phyloP scores from a whole-genome alignment of 2,888 invertebrate species.

The Hyposoter dolosus region DNA sequence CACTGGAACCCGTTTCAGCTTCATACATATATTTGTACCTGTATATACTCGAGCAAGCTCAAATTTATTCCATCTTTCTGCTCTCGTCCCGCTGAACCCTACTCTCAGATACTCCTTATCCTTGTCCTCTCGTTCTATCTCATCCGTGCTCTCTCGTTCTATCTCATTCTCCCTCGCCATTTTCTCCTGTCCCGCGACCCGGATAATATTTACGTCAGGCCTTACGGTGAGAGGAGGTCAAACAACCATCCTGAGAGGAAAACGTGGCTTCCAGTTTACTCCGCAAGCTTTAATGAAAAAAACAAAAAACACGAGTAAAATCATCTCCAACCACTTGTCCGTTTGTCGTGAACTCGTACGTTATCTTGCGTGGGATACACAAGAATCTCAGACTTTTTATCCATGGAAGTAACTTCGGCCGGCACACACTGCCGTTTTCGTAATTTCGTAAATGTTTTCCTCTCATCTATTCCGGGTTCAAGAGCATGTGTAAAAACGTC shows the following conservation, averaged over 20 bases:
- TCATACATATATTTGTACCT: slow-evolving; percentile 17
- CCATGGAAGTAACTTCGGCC: not conserved
- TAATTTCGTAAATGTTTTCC: not conserved
- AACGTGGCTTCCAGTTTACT: slow-evolving; percentile 58
- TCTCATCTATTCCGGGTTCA: not conserved
- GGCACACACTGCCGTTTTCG: not conserved
- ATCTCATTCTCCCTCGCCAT: slow-evolving; percentile 62
- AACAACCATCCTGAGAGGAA: slow-evolving; percentile 72
- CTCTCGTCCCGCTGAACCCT: slow-evolving; percentile 52
- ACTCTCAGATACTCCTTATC: slow-evolving; percentile 38
- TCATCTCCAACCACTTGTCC: slow-evolving; percentile 37
- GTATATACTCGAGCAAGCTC: slow-evolving; percentile 40
- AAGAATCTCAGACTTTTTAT: slow-evolving; percentile 20
- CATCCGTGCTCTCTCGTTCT: slow-evolving; percentile 49
- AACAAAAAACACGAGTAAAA: slow-evolving; percentile 54
- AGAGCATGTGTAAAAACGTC: not conserved
- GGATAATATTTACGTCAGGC: slow-evolving; percentile 74
- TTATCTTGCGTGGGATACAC: slow-evolving; percentile 33
- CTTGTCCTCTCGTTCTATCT: slow-evolving; percentile 54
- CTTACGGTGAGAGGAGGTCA: slow-evolving; percentile 75
- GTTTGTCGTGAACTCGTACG: slow-evolving; percentile 19
- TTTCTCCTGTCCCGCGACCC: slow-evolving; percentile 69
- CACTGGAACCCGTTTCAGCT: slow-evolving; percentile 66
- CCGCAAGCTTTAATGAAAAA: slow-evolving; percentile 46
- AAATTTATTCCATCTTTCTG: slow-evolving; percentile 70